These are phyloP conservation scores for Salvelinus namaycush DNA, from an alignment of 2,113 vertebrate genomes.

Conservation along the genomic window DNA sequence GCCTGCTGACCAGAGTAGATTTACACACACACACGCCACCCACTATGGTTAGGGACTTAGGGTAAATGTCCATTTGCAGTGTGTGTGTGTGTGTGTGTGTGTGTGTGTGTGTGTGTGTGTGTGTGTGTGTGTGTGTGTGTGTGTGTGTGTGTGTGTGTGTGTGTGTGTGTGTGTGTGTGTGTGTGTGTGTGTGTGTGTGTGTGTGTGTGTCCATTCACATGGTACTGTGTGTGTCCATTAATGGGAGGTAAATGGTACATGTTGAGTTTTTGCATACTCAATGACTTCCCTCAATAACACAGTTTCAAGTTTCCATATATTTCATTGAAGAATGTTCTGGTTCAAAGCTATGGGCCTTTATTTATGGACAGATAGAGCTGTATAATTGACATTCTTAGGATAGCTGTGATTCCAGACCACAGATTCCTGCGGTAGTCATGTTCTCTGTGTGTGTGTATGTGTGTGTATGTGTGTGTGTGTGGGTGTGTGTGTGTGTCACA, in stretches of 20 bases:
- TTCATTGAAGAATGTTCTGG: constrained; percentile 17
- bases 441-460: constrained; percentile 10
- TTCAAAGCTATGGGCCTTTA: constrained; percentile 12
- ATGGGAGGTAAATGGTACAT: no score
- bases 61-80: background rate
- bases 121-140: no score
- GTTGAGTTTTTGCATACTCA: constrained; percentile 45
- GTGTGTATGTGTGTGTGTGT: constrained; percentile 5
- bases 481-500: constrained; percentile 31
- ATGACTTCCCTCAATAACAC: constrained; percentile 39
- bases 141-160: constrained; percentile 3
- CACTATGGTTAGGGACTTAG: background rate
- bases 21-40: background rate
- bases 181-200: constrained; percentile 37
- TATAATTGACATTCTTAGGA: constrained; percentile 66
- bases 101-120: no score
- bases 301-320: constrained; percentile 34
- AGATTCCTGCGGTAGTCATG: constrained; percentile 72
- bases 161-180: constrained; percentile 22
- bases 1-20: background rate
- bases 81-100: constrained; percentile 32
- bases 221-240: no score
- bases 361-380: constrained; percentile 50
- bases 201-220: background rate
- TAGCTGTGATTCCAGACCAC: constrained; percentile 68